Evolutionary conservation across 2,113 vertebrate species (phyloP).

Genomic region (Phylloscopus trochilus): DNA sequence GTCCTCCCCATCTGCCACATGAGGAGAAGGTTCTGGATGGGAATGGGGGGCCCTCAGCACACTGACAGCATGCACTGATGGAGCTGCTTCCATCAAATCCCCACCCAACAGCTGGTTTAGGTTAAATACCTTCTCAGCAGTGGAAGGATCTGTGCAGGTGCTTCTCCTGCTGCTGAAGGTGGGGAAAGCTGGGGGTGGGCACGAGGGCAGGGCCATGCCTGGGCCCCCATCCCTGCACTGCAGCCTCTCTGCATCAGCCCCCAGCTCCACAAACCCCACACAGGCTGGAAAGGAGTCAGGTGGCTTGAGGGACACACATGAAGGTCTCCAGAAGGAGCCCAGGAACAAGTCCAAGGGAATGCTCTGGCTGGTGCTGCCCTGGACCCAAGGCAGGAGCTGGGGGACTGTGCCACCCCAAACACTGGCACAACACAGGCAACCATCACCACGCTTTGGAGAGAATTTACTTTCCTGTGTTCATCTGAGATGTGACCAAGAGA

Average conservation of each 20-base stretch:
- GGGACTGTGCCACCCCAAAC: neutral
- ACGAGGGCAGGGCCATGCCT: neutral
- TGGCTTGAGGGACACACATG: fast-evolving
- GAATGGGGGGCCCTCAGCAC: fast-evolving
- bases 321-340: neutral
- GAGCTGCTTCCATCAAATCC: neutral
- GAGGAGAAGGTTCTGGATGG: neutral
- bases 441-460: fast-evolving
- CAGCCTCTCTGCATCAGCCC: fast-evolving
- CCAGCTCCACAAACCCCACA: fast-evolving
- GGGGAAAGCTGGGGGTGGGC: neutral
- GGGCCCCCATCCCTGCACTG: fast-evolving
- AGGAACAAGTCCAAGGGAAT: fast-evolving
- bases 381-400: neutral
- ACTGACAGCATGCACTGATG: fast-evolving
- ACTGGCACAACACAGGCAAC: fast-evolving
- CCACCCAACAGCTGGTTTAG: fast-evolving
- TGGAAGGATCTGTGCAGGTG: neutral
- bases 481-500: neutral
- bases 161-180: no score
- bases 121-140: neutral
- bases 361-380: neutral
- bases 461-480: no score
- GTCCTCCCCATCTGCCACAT: neutral
- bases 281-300: neutral